Percentiles rank a stretch among this genome's conserved stretches.
Evolutionary conservation across 1,140 invertebrate species (phyloP).

Genomic region (Drosophila leontia): DNA sequence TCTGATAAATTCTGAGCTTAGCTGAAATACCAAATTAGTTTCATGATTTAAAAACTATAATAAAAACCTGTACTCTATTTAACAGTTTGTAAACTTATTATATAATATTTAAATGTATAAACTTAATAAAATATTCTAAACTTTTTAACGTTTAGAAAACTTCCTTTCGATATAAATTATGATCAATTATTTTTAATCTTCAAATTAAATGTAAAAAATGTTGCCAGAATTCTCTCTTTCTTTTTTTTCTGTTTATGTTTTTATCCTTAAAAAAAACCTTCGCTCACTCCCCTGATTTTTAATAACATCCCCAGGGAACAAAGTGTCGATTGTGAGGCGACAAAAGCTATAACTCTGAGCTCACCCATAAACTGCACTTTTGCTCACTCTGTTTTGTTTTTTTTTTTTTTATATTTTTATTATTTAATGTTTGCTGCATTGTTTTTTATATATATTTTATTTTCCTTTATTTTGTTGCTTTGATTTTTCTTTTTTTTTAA

Average conservation of each 20-base stretch:
- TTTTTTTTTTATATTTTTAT: background rate
- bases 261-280: no score
- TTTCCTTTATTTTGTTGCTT: background rate
- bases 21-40: no score
- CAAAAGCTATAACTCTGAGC: slow-evolving; percentile 54
- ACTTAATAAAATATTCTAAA: no score
- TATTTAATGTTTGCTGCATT: background rate
- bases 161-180: no score
- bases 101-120: no score
- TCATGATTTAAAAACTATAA: no score
- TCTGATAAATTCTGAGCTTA: no score
- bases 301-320: background rate
- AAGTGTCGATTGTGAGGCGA: slow-evolving; percentile 68
- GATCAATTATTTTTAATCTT: no score
- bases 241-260: background rate
- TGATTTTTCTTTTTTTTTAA: background rate
- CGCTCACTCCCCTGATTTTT: background rate
- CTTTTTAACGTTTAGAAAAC: no score
- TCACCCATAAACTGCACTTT: slow-evolving; percentile 30
- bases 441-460: background rate
- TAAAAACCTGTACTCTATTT: no score
- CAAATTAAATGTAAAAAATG: no score
- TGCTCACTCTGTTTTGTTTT: background rate
- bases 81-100: no score
- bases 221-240: background rate